These are phyloP conservation scores for Siniperca chuatsi DNA, from an alignment of 2,113 vertebrate species.

Conservation along the genomic window DNA sequence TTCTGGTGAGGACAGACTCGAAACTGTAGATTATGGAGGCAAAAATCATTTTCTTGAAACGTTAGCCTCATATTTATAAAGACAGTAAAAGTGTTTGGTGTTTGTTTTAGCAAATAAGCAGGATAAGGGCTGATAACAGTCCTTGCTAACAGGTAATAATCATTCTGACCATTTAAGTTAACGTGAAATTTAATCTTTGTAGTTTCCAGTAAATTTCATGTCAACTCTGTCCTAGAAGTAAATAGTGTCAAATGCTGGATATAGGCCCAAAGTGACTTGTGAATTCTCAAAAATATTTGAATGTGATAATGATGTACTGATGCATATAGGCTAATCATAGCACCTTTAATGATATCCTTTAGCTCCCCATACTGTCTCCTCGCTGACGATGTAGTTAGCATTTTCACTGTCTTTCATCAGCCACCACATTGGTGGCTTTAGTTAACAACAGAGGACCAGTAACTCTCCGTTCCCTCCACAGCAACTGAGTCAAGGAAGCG, in stretches of 20 bases:
- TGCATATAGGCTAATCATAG: not conserved
- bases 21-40: too few relatives aligned
- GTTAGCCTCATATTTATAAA: not conserved
- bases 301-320: not conserved
- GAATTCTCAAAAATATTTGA: not conserved
- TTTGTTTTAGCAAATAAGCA: not conserved
- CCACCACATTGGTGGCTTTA: not conserved
- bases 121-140: not conserved
- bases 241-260: not conserved
- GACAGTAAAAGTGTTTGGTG: not conserved
- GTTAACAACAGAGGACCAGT: conserved; percentile 10
- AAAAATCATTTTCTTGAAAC: too few relatives aligned
- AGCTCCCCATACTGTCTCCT: not conserved
- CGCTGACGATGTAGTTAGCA: not conserved
- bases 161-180: not conserved
- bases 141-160: not conserved
- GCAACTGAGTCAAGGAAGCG: conserved; percentile 54
- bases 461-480: conserved; percentile 29
- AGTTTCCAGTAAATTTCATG: not conserved
- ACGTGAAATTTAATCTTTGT: not conserved
- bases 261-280: not conserved
- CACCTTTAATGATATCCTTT: conserved; percentile 1
- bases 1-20: not conserved
- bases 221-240: not conserved
- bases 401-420: conserved; percentile 30